phyloP scores from a whole-genome alignment of 1,140 invertebrate genomes.

The Drosophila bocki region DNA sequence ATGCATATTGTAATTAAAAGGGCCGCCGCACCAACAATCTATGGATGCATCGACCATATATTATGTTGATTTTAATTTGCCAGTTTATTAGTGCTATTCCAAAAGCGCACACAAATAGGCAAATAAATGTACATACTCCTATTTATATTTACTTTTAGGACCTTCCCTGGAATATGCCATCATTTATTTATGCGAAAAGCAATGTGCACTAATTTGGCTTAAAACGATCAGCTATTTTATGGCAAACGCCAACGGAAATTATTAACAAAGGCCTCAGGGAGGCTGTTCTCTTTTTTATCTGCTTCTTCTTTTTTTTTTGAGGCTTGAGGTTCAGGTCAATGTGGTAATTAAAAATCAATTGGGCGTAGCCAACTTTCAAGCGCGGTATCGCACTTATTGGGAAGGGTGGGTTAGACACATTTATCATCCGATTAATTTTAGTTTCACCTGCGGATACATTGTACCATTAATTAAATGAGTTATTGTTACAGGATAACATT shows the following conservation, averaged over 20 bases:
- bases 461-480: not conserved
- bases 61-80: conserved; percentile 70
- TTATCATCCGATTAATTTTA: not conserved
- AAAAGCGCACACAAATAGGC: conserved; percentile 23
- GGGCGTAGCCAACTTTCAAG: conserved; percentile 49
- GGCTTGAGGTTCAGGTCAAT: conserved; percentile 54
- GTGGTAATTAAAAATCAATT: conserved; percentile 81
- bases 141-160: conserved; percentile 17
- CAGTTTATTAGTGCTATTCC: conserved; percentile 61
- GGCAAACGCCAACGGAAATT: conserved; percentile 47
- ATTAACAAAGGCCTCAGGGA: conserved; percentile 39
- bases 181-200: conserved; percentile 66
- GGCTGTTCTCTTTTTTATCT: conserved; percentile 5
- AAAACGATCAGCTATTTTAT: conserved; percentile 70
- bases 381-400: not conserved
- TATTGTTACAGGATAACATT: not conserved
- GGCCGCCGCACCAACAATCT: conserved; percentile 13
- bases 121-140: conserved; percentile 15
- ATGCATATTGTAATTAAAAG: conserved; percentile 64
- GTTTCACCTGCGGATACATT: not conserved
- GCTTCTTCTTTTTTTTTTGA: not conserved
- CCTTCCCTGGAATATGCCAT: conserved; percentile 41
- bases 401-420: conserved; percentile 1
- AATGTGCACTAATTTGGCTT: conserved; percentile 67
- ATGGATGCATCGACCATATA: conserved; percentile 34